Percentiles rank a stretch among this genome's conserved stretches.
These are phyloP conservation scores for Zoanthus solanderi DNA, from an alignment of 92 coral and sea anemone species.

Conservation along the genomic window DNA sequence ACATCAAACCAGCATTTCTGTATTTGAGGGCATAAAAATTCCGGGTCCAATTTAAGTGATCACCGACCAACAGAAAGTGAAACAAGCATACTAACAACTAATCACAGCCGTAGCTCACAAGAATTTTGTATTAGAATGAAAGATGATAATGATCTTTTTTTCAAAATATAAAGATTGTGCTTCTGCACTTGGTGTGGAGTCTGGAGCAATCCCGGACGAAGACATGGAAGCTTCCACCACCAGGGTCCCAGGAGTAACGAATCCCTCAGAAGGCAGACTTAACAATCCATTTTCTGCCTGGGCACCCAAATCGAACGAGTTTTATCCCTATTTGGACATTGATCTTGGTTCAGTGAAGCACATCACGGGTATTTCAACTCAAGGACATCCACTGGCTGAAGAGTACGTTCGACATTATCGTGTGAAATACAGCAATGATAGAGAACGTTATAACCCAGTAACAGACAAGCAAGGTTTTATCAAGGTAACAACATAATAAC, in stretches of 20 bases:
- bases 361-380: conserved; percentile 70
- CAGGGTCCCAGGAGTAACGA: conserved; percentile 35
- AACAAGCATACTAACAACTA: too few species aligned
- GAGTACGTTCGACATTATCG: conserved; percentile 59
- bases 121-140: neutral
- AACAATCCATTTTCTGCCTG: conserved; percentile 65
- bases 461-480: neutral
- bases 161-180: conserved; percentile 50
- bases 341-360: conserved; percentile 52
- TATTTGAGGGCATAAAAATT: too few species aligned
- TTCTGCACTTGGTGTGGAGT: conserved; percentile 65
- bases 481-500: neutral
- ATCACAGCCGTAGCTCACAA: too few species aligned
- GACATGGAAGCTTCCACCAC: conserved; percentile 64
- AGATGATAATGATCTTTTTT: neutral
- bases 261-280: conserved; percentile 61
- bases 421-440: conserved; percentile 58
- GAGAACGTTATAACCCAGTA: conserved; percentile 14
- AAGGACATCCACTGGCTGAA: conserved; percentile 63
- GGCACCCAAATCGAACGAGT: conserved; percentile 53
- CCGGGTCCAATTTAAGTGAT: too few species aligned
- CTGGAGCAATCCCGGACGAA: conserved; percentile 45
- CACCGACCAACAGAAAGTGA: too few species aligned
- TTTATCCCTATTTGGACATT: conserved; percentile 50
- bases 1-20: too few species aligned